These are phyloP conservation scores for Trachythela sp. DNA, from an alignment of 64 coral and sea anemone genomes.

Conservation along the genomic window DNA sequence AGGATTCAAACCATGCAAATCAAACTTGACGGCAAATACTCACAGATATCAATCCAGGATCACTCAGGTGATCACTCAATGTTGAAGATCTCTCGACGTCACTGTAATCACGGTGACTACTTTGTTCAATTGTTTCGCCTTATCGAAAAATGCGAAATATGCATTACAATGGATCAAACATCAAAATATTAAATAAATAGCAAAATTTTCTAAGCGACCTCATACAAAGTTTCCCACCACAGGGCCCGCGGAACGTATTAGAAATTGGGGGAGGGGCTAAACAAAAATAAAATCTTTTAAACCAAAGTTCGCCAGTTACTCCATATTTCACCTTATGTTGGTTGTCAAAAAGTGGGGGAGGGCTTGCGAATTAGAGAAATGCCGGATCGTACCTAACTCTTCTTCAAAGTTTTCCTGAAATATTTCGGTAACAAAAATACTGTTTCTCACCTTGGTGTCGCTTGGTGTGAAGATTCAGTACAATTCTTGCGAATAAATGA, in stretches of 20 bases:
- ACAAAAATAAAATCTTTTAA: neutral
- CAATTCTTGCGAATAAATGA: neutral
- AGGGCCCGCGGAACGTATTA: neutral
- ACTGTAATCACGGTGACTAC: no score
- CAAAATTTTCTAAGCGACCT: no score
- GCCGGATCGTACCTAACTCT: neutral
- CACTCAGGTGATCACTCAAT: no score
- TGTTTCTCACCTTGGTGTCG: neutral
- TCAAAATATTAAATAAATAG: no score
- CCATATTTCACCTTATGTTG: neutral
- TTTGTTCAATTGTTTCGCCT: no score
- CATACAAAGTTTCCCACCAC: no score
- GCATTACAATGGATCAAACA: no score
- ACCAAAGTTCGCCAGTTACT: neutral
- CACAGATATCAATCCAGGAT: no score
- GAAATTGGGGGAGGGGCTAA: neutral
- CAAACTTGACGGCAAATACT: no score
- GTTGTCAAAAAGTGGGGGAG: neutral
- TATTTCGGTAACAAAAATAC: neutral
- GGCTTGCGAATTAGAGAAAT: neutral
- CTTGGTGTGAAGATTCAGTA: neutral
- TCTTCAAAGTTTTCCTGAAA: neutral
- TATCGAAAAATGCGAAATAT: no score
- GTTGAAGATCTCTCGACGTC: no score
- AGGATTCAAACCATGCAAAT: no score